phyloP scores from a whole-genome alignment of 2,888 invertebrate genomes.

The Frankliniella intonsa region DNA sequence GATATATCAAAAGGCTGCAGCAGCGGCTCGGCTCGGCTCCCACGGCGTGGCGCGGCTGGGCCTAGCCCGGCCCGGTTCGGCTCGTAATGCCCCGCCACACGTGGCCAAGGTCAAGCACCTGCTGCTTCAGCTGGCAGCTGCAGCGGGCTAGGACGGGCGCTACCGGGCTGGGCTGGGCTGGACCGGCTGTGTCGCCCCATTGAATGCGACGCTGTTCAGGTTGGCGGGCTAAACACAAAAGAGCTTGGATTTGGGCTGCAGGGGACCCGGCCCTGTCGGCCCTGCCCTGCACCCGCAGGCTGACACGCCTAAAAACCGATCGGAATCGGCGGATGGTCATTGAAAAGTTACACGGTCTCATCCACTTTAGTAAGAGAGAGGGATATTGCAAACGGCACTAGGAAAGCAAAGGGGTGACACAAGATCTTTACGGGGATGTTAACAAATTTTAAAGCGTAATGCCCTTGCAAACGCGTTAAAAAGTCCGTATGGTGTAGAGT shows the following conservation, averaged over 20 bases:
- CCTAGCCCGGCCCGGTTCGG: not conserved
- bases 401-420: too few relatives aligned
- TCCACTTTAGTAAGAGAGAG: too few relatives aligned
- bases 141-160: not conserved
- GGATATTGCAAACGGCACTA: too few relatives aligned
- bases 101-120: not conserved
- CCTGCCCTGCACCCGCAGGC: not conserved
- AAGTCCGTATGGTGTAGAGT: too few relatives aligned
- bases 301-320: too few relatives aligned
- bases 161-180: not conserved
- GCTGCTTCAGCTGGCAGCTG: not conserved
- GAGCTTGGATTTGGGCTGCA: not conserved
- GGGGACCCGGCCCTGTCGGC: too few relatives aligned
- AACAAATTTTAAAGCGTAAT: too few relatives aligned
- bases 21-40: not conserved
- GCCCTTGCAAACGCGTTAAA: too few relatives aligned
- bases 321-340: too few relatives aligned
- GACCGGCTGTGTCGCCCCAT: not conserved
- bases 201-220: conserved; percentile 6
- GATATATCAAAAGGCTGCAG: not conserved
- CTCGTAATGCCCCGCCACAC: not conserved
- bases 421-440: too few relatives aligned
- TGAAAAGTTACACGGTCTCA: too few relatives aligned
- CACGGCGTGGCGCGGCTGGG: not conserved
- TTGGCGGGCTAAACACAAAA: conserved; percentile 12